These are phyloP conservation scores for Osmerus mordax DNA, from an alignment of 2,113 vertebrate genomes.

Conservation along the genomic window DNA sequence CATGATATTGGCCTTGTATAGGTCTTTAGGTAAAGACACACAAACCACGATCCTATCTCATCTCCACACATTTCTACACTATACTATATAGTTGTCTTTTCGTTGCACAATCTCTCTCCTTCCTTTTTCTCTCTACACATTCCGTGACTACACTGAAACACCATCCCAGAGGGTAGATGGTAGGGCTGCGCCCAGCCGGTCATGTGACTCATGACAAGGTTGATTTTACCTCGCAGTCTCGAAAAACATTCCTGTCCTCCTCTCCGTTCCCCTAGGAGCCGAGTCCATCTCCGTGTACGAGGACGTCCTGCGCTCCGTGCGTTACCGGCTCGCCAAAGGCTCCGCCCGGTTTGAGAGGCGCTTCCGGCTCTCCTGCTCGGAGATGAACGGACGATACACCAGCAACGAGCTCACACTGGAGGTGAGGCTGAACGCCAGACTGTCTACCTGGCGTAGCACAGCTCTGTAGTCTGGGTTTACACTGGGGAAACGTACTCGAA, in stretches of 20 bases:
- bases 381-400: slow-evolving; percentile 97
- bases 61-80: slow-evolving; percentile 33
- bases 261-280: slow-evolving; percentile 73
- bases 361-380: slow-evolving; percentile 93
- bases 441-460: no score
- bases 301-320: slow-evolving; percentile 87
- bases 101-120: slow-evolving; percentile 61
- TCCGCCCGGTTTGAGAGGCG: slow-evolving; percentile 90
- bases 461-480: not conserved
- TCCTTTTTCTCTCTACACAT: slow-evolving; percentile 37
- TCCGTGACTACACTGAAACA: slow-evolving; percentile 29
- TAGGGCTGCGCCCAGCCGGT: slow-evolving; percentile 32
- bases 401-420: slow-evolving; percentile 95
- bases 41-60: slow-evolving; percentile 33
- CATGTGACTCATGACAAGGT: slow-evolving; percentile 7
- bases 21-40: slow-evolving; percentile 36
- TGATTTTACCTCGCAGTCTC: not conserved
- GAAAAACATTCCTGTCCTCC: slow-evolving; percentile 1
- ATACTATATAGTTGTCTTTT: slow-evolving; percentile 35
- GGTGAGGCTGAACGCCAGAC: slow-evolving; percentile 62
- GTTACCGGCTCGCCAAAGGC: slow-evolving; percentile 81
- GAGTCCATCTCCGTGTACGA: slow-evolving; percentile 96
- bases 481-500: not conserved
- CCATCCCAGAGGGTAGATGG: slow-evolving; percentile 25
- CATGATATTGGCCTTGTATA: slow-evolving; percentile 45